phyloP scores from a whole-genome alignment of 2,113 vertebrate genomes.

The Natator depressus region DNA sequence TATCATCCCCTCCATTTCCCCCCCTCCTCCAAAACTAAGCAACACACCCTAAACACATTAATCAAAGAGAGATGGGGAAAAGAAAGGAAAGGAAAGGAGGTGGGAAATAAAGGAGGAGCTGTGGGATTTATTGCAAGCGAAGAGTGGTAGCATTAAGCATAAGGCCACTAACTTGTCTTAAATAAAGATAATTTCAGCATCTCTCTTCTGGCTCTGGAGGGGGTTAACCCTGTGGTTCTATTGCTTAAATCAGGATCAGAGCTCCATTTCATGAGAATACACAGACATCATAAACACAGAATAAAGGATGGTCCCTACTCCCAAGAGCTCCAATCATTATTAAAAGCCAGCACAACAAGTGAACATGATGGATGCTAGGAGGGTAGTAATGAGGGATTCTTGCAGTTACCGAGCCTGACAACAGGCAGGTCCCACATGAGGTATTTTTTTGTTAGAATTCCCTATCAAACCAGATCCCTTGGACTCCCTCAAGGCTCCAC shows the following conservation, averaged over 20 bases:
- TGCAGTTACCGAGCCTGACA: neutral
- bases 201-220: neutral
- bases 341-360: neutral
- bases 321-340: neutral
- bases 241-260: neutral
- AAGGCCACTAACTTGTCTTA: neutral
- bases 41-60: neutral
- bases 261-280: neutral
- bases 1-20: neutral
- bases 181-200: neutral
- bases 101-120: neutral
- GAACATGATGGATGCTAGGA: neutral
- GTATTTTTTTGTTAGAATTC: neutral
- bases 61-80: neutral
- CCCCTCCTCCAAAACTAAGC: neutral
- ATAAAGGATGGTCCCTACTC: neutral
- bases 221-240: neutral
- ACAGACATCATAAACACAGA: neutral
- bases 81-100: neutral
- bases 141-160: neutral
- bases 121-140: neutral
- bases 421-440: neutral
- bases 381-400: conserved; percentile 5
- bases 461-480: neutral
- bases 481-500: neutral